Base-by-base conservation (phyloP, 2,888 invertebrate genomes). In the Cryptus viduatorius region DNA sequence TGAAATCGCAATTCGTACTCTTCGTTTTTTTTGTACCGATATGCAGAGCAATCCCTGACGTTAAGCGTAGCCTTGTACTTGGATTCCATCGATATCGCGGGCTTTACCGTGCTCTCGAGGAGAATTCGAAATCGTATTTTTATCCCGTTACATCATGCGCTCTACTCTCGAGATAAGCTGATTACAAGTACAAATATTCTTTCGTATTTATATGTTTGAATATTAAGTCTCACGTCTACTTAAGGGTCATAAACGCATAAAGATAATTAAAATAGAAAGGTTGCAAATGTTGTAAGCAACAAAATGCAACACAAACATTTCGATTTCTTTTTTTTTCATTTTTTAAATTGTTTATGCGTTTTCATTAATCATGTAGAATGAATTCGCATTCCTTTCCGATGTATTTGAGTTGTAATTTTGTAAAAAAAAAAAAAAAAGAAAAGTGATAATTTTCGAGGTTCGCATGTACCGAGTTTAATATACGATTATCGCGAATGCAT, bases 1-100 rank as follows among this genome's bases (percentile, higher is more conserved):
- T 61, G 14, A 29, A 12, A 29, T 59, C 44, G 73, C 24, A 46
- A 16, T 61, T 61, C 61, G 48, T 46, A 61, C 46, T 19, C 61
- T 29, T 59, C 37, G 37, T 37, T 37, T 53, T 69, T 69, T 46
- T 71, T 46, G 46, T 29, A 61, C 29, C n/a, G 31, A 61, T 29
- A 8, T n/a, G 19, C 14, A 31, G 10, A 16, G 3, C 1, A 48
- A 68, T 67, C 12, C n/a, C 37, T n/a, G 48, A 37, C 37, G 29
- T 31, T 29, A 37, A n/a, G 1, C 19, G 5, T 16, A 73, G 67
- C 79, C 79, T 76, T 69, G 75, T 50, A 48, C 50, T 59, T 64
- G 64, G 61, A 75, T 76, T 69, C 59, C 61, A 81, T 76, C 75
- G 69, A 81, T 76, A 76, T 42, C 61, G 68, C 7, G 37, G 37